Evolutionary conservation across 2,888 invertebrate genomes (phyloP), one percentile per base, ranked within the genome.

Genomic region (Helleia helle): DNA sequence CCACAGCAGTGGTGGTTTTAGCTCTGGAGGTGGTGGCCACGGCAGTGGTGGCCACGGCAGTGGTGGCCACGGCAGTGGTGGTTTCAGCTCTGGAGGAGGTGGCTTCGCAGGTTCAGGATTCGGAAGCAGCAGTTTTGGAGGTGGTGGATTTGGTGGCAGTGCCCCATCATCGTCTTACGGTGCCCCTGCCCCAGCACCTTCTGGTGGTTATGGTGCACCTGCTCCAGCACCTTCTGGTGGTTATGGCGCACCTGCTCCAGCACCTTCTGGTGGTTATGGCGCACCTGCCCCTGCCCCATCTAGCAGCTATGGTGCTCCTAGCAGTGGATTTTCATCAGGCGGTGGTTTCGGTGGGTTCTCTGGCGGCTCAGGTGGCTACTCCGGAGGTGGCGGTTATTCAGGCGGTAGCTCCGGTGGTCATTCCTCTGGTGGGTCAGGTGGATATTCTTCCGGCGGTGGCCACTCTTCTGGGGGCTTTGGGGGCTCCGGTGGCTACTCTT

Each of bases 301-400:
- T n/a, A 62, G 65, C 18, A 73, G 71, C 41, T 80, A 79, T 36
- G 80, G 84, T 1, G 54, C 69, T 51, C 75, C 76, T 70, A 46
- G 77, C 40, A 38, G 55, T 75, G 17, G 51, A 47, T 14, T 52
- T 56, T 38, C 64, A 56, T 46, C 48, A 8, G 49, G 54, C 15
- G 42, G 44, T 12, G 45, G 49, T 6, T 44, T 43, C 18, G 41
- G 50, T n/a, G 49, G 52, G 4, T 46, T 41, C 50, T 58, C 65
- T 18, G 59, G 63, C 44, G 59, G 66, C 40, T 68, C 69, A 17
- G 68, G 75, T 6, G 58, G 60, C 4, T 49, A 55, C 28, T 55
- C 63, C 44, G 54, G 62, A 18, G 51, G 51, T 2, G 49, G 31
- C 25, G 42, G 46, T 25, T 26, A 17, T 4, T 42, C 38, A 9